A percentile compares a stretch with the other conserved stretches of the same genome.
phyloP scores from a whole-genome alignment of 1,140 invertebrate genomes.

The Drosophila teissieri region DNA sequence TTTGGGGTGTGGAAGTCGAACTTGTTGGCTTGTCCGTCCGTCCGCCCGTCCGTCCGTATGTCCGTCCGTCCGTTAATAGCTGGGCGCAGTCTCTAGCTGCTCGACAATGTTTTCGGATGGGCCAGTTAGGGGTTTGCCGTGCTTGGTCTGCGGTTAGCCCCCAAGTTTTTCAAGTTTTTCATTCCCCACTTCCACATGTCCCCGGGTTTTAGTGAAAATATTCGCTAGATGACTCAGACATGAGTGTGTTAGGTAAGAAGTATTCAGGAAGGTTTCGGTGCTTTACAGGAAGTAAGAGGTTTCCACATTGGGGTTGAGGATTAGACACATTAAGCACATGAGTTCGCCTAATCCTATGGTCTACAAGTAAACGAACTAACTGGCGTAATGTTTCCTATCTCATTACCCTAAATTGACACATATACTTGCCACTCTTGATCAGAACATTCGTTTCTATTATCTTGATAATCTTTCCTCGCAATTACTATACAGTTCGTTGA shows the following conservation, averaged over 20 bases:
- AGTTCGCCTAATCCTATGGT: no score
- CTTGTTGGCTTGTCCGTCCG: constrained; percentile 13
- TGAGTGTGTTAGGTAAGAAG: not conserved
- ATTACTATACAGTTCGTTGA: constrained; percentile 57
- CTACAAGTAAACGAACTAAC: no score
- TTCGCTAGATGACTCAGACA: constrained; percentile 24
- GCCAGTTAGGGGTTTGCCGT: constrained; percentile 3
- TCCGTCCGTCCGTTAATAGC: constrained; percentile 26
- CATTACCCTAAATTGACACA: not conserved
- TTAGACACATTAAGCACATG: no score
- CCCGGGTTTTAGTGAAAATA: constrained; percentile 14
- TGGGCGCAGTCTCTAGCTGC: constrained; percentile 25
- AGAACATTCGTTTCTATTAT: not conserved
- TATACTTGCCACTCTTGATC: not conserved
- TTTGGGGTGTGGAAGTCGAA: constrained; percentile 47
- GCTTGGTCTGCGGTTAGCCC: constrained; percentile 17
- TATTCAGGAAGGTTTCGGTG: not conserved
- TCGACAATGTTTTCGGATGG: constrained; percentile 27
- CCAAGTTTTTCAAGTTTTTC: constrained; percentile 7
- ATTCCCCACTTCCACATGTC: constrained; percentile 2
- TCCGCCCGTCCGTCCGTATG: constrained; percentile 3
- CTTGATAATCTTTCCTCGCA: constrained; percentile 7
- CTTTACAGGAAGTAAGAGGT: not conserved
- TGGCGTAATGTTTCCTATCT: no score
- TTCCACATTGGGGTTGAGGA: no score